Conservation (phyloP, 2,888 invertebrate species). For the Agrilus mali region DNA sequence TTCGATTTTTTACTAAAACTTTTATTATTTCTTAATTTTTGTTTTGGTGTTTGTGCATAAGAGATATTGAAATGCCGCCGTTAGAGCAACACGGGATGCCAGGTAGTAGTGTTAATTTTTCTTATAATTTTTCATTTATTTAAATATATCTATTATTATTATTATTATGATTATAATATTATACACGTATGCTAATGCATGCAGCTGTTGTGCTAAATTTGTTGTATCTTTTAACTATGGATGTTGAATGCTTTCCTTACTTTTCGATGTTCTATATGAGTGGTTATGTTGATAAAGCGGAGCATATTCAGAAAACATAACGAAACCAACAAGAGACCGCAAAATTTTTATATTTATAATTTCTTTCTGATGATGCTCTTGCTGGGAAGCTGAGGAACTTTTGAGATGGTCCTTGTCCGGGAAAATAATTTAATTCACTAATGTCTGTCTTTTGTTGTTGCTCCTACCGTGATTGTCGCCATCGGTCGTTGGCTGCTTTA, state of each 20-base stretch:
- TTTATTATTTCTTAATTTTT: conserved; percentile 10
- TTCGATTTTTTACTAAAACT: conserved; percentile 18
- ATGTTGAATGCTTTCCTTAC: conserved; percentile 31
- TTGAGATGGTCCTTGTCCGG: conserved; percentile 80
- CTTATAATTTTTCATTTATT: conserved; percentile 15
- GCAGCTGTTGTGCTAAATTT: conserved; percentile 24
- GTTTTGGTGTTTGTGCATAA: conserved; percentile 9
- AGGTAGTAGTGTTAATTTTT: conserved; percentile 21
- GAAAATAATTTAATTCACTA: conserved; percentile 38
- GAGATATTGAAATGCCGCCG: conserved; percentile 15
- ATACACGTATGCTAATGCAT: conserved; percentile 23
- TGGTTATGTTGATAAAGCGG: conserved; percentile 28
- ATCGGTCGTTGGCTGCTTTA: conserved; percentile 55
- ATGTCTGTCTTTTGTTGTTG: conserved; percentile 50
- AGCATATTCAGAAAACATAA: conserved; percentile 15
- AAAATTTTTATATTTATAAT: too few species aligned
- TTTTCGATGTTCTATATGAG: conserved; percentile 29
- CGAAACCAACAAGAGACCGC: conserved; percentile 3
- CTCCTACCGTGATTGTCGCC: conserved; percentile 37
- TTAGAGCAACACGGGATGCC: conserved; percentile 19
- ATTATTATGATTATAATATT: too few species aligned
- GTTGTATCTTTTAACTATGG: conserved; percentile 19
- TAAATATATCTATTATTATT: conserved; percentile 19
- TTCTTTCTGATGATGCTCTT: conserved; percentile 21
- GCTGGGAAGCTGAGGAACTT: conserved; percentile 60